phyloP scores from a whole-genome alignment of 2,888 invertebrate genomes.

The Fragum fragum region DNA sequence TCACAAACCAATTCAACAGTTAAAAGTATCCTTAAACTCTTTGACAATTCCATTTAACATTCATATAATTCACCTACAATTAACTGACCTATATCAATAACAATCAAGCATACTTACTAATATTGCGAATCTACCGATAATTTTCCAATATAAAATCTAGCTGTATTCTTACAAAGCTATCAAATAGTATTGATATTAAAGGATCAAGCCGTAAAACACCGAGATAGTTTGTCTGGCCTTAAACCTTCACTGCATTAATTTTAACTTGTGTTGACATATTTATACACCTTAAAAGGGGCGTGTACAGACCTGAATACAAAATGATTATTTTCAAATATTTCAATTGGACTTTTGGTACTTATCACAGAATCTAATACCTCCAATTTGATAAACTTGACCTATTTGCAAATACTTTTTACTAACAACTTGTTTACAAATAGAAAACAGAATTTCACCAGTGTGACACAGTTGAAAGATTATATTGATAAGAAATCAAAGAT shows the following conservation, averaged over 20 bases:
- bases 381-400: not conserved
- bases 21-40: no score
- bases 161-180: not conserved
- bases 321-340: not conserved
- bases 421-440: not conserved
- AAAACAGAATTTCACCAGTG: no score
- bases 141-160: constrained; percentile 6
- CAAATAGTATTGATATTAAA: not conserved
- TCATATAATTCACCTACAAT: no score
- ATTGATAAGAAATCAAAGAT: no score
- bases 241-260: not conserved
- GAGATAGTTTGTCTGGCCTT: not conserved
- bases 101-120: not conserved
- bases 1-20: no score
- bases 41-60: no score
- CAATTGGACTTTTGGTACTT: not conserved
- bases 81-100: not conserved
- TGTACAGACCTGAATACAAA: not conserved
- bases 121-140: not conserved
- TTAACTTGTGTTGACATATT: not conserved
- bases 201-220: not conserved
- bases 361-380: not conserved
- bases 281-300: not conserved
- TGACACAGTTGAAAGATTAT: no score
- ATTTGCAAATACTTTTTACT: not conserved